Evolutionary conservation across 2,113 vertebrate species (phyloP).

Genomic region (Pseudorectes ferrugineus): DNA sequence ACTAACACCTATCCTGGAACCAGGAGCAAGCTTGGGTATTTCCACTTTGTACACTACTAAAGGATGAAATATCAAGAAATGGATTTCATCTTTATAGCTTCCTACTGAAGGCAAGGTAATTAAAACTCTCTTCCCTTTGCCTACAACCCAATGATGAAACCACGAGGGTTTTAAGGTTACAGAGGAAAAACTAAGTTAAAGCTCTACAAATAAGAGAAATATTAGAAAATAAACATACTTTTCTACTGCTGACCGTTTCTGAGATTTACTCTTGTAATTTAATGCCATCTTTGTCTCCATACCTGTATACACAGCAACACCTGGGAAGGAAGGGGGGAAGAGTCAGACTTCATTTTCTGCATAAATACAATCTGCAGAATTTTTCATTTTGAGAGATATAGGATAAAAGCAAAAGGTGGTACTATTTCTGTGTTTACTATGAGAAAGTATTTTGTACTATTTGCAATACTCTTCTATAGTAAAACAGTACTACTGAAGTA

Average conservation of each 20-base stretch:
- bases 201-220: background rate
- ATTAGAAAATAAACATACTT: slow-evolving; percentile 80
- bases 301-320: slow-evolving; percentile 95
- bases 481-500: background rate
- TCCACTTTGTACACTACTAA: background rate
- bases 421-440: background rate
- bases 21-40: background rate
- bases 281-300: slow-evolving; percentile 99
- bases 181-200: background rate
- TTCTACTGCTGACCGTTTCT: slow-evolving; percentile 97
- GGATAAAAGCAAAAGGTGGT: background rate
- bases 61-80: background rate
- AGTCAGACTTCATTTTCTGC: background rate
- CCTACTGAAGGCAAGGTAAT: background rate
- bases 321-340: slow-evolving; percentile 69
- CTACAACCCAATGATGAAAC: background rate
- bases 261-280: slow-evolving; percentile 99
- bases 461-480: background rate
- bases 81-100: background rate
- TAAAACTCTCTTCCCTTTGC: background rate
- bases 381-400: background rate
- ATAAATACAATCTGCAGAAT: background rate
- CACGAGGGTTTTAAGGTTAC: background rate
- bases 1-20: background rate
- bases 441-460: background rate